Base-by-base conservation (phyloP, 2,888 invertebrate species). In the Crioceris asparagi region DNA sequence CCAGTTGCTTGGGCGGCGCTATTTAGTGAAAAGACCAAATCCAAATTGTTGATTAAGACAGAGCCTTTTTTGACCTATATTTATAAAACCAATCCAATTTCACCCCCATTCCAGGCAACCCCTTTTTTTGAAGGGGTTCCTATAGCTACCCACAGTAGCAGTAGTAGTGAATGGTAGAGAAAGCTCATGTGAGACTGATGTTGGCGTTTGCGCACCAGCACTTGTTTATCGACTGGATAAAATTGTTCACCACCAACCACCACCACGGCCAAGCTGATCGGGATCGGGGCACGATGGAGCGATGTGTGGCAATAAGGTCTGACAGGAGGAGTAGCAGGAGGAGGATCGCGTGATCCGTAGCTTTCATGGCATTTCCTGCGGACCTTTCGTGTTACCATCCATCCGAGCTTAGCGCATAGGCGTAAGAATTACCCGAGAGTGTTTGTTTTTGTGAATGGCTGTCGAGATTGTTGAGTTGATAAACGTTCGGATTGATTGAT, bases 141-240 rank as follows among this genome's bases (percentile, higher is more conserved):
- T n/a, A n/a, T n/a, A n/a, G n/a, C n/a, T n/a, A n/a, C n/a, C n/a
- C n/a, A n/a, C n/a, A n/a, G n/a, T n/a, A n/a, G n/a, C n/a, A n/a
- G n/a, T n/a, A n/a, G n/a, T n/a, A n/a, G n/a, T n/a, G n/a, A n/a
- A n/a, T n/a, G n/a, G n/a, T n/a, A n/a, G n/a, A n/a, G n/a, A n/a
- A n/a, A n/a, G n/a, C n/a, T n/a, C n/a, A n/a, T n/a, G n/a, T 17
- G 36, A 34, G 33, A 38, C 37, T 35, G 16, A 26, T 18, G 3
- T 38, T 10, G 14, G 31, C 51, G 52, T 50, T 36, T 29, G 50
- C 52, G 50, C 45, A n/a, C 31, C 37, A 17, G 40, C 40, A 31
- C 45, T 44, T 49, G 51, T 50, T 48, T 52, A 52, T 52, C 48
- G 52, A 52, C 52, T 52, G 41, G 36, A n/a, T n/a, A n/a, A n/a